Percentiles rank a stretch among this genome's conserved stretches.
Conservation (phyloP, 92 coral and sea anemone species). For the Parazoanthus darwini region DNA sequence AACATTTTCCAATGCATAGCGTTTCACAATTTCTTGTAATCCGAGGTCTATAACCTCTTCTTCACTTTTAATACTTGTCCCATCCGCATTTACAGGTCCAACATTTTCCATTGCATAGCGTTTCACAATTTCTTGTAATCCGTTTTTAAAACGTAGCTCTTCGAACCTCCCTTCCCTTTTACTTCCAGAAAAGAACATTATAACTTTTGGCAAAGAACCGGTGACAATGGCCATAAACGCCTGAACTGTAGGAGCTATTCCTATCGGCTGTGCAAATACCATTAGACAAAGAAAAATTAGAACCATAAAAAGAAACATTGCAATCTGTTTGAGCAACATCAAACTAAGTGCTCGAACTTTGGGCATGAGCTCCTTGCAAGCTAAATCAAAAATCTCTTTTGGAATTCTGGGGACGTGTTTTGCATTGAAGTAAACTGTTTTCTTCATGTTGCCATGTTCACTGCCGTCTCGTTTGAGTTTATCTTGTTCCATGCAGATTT, state of each 20-base stretch:
- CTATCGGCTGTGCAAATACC: neutral
- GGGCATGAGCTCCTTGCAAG: constrained; percentile 40
- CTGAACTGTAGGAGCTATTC: neutral
- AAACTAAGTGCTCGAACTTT: neutral
- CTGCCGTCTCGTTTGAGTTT: neutral
- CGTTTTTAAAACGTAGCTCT: neutral
- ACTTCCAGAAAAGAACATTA: neutral
- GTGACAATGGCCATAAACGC: too few species aligned
- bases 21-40: neutral
- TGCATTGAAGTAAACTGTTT: neutral
- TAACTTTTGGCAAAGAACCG: too few species aligned
- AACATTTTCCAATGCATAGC: too few species aligned
- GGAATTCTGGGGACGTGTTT: constrained; percentile 21
- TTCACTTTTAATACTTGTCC: neutral
- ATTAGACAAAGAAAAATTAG: constrained; percentile 7
- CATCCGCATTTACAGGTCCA: too few species aligned
- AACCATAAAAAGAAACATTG: neutral
- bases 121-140: neutral
- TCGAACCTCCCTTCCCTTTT: neutral
- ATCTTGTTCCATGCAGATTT: neutral
- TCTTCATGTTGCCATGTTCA: too few species aligned
- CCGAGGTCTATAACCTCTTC: neutral
- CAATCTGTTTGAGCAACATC: too few species aligned
- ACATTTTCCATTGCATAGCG: too few species aligned
- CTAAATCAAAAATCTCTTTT: constrained; percentile 20